Percentiles rank a stretch among this genome's conserved stretches.
These are phyloP conservation scores for Lamellibrachia luymesi DNA, from an alignment of 1,140 invertebrate genomes.

Conservation along the genomic window DNA sequence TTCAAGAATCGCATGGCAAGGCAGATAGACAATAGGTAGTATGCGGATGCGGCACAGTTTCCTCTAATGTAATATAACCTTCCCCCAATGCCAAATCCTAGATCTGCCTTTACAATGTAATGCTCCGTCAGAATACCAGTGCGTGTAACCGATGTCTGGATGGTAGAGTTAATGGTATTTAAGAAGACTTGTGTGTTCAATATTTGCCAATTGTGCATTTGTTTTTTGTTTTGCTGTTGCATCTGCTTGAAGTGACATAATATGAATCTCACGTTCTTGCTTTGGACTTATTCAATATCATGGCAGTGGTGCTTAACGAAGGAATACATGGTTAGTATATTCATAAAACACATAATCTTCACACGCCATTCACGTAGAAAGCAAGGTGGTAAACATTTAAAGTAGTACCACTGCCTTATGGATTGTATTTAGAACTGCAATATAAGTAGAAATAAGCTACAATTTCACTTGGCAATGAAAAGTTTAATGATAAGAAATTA, in stretches of 20 bases:
- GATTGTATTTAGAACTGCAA: neutral
- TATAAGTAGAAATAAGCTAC: neutral
- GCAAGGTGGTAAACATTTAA: neutral
- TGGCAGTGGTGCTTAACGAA: neutral
- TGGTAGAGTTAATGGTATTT: neutral
- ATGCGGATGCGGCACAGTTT: neutral
- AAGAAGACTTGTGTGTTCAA: neutral
- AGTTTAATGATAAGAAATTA: neutral
- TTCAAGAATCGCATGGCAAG: neutral
- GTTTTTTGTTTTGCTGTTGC: neutral
- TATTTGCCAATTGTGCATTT: neutral
- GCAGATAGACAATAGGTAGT: neutral
- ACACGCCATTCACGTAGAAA: neutral
- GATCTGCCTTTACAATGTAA: neutral
- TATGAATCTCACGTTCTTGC: neutral
- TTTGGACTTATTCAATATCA: neutral
- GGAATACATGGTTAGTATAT: neutral
- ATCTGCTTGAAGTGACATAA: neutral
- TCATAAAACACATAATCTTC: neutral
- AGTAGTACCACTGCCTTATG: neutral
- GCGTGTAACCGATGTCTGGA: neutral
- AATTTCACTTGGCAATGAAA: neutral
- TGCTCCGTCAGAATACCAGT: neutral
- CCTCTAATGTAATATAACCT: neutral
- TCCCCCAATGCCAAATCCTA: neutral